phyloP scores from a whole-genome alignment of 1,140 invertebrate genomes.

The Phymastichus coffea region DNA sequence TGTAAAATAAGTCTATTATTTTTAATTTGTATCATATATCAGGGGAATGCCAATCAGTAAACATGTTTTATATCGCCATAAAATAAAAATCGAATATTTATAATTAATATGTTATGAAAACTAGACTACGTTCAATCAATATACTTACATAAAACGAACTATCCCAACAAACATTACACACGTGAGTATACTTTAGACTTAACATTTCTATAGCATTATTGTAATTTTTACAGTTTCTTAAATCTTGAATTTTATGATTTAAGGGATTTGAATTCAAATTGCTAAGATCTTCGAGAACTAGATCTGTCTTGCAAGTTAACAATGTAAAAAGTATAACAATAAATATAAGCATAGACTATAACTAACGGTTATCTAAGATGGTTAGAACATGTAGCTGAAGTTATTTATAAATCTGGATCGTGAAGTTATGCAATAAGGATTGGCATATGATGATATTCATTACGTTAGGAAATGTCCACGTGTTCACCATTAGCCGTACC shows the following conservation, averaged over 20 bases:
- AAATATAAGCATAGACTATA: slow-evolving; percentile 38
- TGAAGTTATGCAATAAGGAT: not conserved
- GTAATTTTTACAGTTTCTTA: not conserved
- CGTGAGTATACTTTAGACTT: too few species aligned
- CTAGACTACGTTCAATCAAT: too few species aligned
- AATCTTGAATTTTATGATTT: not conserved
- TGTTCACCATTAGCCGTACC: too few species aligned
- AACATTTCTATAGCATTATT: not conserved
- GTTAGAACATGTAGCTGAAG: not conserved
- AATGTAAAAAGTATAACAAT: slow-evolving; percentile 27
- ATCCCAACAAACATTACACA: too few species aligned
- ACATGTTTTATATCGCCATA: too few species aligned
- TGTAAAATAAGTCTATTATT: too few species aligned
- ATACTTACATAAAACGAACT: too few species aligned
- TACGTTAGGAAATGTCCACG: not conserved
- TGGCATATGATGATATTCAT: not conserved
- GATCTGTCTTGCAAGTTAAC: not conserved
- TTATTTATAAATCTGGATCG: not conserved
- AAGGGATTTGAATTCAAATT: not conserved
- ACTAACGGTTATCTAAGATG: not conserved
- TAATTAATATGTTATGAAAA: too few species aligned
- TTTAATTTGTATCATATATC: too few species aligned
- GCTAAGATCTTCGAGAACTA: too few species aligned
- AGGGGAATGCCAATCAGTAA: too few species aligned
- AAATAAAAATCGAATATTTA: too few species aligned